Base-by-base conservation (phyloP, 2,888 invertebrate genomes). In the Myopa testacea region DNA sequence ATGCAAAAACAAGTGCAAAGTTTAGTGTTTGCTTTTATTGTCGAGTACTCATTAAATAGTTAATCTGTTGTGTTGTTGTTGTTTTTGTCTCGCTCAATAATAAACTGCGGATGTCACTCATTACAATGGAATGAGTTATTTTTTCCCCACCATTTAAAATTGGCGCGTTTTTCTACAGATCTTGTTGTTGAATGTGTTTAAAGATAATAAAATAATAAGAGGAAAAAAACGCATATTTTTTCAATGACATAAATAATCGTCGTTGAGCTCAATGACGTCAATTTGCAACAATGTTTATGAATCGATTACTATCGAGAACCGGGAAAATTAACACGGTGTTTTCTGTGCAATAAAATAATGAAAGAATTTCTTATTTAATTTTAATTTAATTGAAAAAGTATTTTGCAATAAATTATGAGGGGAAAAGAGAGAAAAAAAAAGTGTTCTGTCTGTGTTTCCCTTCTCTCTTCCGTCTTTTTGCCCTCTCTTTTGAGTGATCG, bases 231-330 rank as follows among this genome's bases (percentile, higher is more conserved):
- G 55, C 55, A n/a, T 8, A 3, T 5, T 14, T 38, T 65, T 65
- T 37, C 65, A 65, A 37, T 65, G 38, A 65, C 65, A 65, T 38
- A 19, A 63, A 63, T 34, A n/a, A 50, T 50, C 50, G 50, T 34
- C 34, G 26, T 26, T 26, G 62, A 10, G 62, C 19, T 65, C 37
- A 38, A 38, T 38, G 65, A 65, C 38, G 37, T 34, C 37, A 65
- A 65, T 16, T 62, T 14, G 55, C 55, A 55, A 12, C 10, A 14
- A 55, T 55, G 5, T 4, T 55, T 55, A n/a, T 16, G 8, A 55
- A 16, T 55, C 55, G n/a, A 55, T 55, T 55, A 55, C 10, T 55
- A 55, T 6, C 45, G 45, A 45, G 45, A 45, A 45, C 3, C 45
- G 4, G 1, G 45, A 3, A 45, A 26, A 26, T 26, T 26, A 26